phyloP scores from a whole-genome alignment of 1,140 invertebrate genomes.

The Lepidurus couesii region DNA sequence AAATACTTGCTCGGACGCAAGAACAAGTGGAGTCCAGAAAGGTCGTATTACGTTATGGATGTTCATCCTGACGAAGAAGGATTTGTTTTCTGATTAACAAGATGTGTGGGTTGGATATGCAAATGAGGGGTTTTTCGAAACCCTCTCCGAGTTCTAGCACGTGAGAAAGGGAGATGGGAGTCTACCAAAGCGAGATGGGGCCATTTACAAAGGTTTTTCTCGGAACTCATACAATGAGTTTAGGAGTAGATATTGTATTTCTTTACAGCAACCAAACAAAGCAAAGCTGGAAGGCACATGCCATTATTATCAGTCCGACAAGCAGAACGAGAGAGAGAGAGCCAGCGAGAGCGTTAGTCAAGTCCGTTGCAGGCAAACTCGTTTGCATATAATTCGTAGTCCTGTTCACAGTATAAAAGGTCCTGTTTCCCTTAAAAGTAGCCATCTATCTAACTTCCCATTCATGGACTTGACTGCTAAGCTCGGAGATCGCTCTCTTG shows the following conservation, averaged over 20 bases:
- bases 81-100: slow-evolving; percentile 16
- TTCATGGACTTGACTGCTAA: slow-evolving; percentile 4
- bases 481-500: too few species aligned
- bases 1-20: not conserved
- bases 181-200: not conserved
- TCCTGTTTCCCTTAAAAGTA: slow-evolving; percentile 24
- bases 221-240: not conserved
- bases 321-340: not conserved
- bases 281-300: slow-evolving; percentile 12
- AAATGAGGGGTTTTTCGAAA: not conserved
- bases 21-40: not conserved
- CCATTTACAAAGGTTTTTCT: not conserved
- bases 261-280: slow-evolving; percentile 14
- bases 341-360: not conserved
- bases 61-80: not conserved
- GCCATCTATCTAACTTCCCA: slow-evolving; percentile 1
- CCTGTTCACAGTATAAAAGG: not conserved
- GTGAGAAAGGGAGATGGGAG: not conserved
- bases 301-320: slow-evolving; percentile 10
- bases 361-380: not conserved
- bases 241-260: not conserved
- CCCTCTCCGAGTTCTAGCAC: not conserved
- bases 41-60: slow-evolving; percentile 4
- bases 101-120: slow-evolving; percentile 21
- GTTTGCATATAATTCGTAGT: not conserved